A percentile compares a stretch with the other conserved stretches of the same genome.
phyloP scores from a whole-genome alignment of 1,140 invertebrate genomes.

The Ceratosolen fusciceps region DNA sequence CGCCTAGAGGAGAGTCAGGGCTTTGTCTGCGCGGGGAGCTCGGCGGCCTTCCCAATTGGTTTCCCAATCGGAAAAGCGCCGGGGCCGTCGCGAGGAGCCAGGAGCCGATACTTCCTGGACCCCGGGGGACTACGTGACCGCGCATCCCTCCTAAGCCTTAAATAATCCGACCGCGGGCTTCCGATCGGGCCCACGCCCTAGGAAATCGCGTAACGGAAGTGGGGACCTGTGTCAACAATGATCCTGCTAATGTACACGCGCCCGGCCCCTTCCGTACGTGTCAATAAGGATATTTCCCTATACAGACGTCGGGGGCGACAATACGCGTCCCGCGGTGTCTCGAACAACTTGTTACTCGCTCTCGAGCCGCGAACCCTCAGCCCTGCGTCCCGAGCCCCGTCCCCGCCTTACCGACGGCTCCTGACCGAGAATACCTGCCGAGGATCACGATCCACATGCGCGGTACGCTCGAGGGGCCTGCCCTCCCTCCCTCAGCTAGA shows the following conservation, averaged over 20 bases:
- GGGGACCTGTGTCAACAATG: constrained; percentile 26
- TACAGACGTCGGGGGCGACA: constrained; percentile 1
- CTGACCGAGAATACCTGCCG: constrained; percentile 38
- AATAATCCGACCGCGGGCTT: background rate
- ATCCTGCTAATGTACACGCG: constrained; percentile 33
- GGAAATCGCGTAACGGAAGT: background rate
- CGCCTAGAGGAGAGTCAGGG: background rate
- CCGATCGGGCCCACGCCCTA: background rate
- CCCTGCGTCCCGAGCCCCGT: background rate
- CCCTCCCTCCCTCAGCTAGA: background rate
- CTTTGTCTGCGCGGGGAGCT: background rate
- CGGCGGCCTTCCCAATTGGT: background rate
- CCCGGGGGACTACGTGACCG: constrained; percentile 12
- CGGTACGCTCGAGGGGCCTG: too few relatives aligned
- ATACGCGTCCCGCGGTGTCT: background rate
- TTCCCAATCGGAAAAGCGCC: background rate
- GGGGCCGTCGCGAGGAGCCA: background rate
- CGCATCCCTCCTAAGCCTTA: constrained; percentile 4
- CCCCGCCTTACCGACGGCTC: background rate
- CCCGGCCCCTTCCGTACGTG: constrained; percentile 31
- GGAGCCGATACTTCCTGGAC: too few relatives aligned
- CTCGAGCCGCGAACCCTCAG: background rate
- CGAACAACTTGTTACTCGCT: constrained; percentile 15
- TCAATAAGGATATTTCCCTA: constrained; percentile 36
- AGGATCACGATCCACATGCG: constrained; percentile 16